Percentiles rank a stretch among this genome's conserved stretches.
Evolutionary conservation across 2,113 vertebrate species (phyloP).

Genomic region (Stigmatopora nigra): DNA sequence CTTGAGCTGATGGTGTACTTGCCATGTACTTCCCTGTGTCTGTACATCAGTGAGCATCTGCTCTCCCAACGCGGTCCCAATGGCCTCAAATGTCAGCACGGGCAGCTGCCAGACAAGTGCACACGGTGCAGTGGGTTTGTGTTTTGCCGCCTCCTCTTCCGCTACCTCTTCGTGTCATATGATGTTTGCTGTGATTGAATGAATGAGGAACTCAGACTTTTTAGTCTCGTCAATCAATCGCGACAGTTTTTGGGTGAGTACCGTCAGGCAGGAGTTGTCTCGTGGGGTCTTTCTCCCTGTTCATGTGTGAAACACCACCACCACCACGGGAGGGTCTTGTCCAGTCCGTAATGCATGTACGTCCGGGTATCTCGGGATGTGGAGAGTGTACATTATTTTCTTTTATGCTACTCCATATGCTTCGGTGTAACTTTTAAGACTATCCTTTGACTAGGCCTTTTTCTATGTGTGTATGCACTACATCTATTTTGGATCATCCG

Average conservation of each 20-base stretch:
- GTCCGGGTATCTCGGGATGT: conserved; percentile 37
- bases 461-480: not conserved
- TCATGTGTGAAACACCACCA: conserved; percentile 47
- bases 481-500: conserved; percentile 58
- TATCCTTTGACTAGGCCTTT: not conserved
- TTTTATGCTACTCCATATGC: not conserved
- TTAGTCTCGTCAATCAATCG: conserved; percentile 84
- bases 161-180: conserved; percentile 72
- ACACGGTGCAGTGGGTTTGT: conserved; percentile 54
- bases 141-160: conserved; percentile 45
- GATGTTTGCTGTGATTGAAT: conserved; percentile 80
- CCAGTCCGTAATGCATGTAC: conserved; percentile 33
- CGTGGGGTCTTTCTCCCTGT: conserved; percentile 4
- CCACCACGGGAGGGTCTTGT: conserved; percentile 75
- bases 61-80: conserved; percentile 66
- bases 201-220: conserved; percentile 73
- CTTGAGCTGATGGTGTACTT: conserved; percentile 60
- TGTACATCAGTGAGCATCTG: conserved; percentile 66
- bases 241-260: conserved; percentile 61
- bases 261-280: not conserved
- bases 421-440: conserved; percentile 16
- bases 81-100: conserved; percentile 69
- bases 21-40: conserved; percentile 53
- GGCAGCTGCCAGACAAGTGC: conserved; percentile 65
- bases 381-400: conserved; percentile 12